phyloP scores from a whole-genome alignment of 2,113 vertebrate species.

The Gorsachius goisagi region DNA sequence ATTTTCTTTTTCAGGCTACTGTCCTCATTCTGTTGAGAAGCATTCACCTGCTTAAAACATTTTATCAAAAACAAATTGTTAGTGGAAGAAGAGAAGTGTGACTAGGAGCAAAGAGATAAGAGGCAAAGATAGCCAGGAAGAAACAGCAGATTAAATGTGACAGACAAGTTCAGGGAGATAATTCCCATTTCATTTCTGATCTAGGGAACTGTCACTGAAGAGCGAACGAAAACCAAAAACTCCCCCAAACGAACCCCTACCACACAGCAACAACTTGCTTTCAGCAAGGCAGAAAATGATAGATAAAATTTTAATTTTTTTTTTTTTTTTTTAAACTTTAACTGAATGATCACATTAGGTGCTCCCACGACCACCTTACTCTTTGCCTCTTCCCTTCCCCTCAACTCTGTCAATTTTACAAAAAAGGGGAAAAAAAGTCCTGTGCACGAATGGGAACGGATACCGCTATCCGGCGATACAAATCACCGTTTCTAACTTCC shows the following conservation, averaged over 20 bases:
- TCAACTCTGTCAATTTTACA: neutral
- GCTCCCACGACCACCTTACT: neutral
- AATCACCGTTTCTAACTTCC: neutral
- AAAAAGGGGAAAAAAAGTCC: neutral
- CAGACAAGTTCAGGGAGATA: constrained; percentile 15
- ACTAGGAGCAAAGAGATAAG: neutral
- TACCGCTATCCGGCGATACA: neutral
- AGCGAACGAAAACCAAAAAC: neutral
- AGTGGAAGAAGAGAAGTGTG: constrained; percentile 12
- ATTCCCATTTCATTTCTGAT: constrained; percentile 36
- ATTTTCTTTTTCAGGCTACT: neutral
- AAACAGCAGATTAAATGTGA: neutral
- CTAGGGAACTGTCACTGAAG: neutral
- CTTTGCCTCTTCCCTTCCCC: neutral
- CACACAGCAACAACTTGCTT: neutral
- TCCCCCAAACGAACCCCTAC: neutral
- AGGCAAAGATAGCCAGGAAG: neutral
- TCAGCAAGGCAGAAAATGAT: neutral
- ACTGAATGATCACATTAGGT: too few species aligned
- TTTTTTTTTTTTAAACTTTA: neutral
- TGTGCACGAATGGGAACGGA: neutral
- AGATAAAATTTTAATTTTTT: neutral
- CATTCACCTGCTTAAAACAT: neutral
- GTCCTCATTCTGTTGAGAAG: neutral
- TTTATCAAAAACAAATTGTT: constrained; percentile 3